A percentile compares a stretch with the other conserved stretches of the same genome.
Conservation (phyloP, 2,797 vertebrate species). For the Peromyscus eremicus region DNA sequence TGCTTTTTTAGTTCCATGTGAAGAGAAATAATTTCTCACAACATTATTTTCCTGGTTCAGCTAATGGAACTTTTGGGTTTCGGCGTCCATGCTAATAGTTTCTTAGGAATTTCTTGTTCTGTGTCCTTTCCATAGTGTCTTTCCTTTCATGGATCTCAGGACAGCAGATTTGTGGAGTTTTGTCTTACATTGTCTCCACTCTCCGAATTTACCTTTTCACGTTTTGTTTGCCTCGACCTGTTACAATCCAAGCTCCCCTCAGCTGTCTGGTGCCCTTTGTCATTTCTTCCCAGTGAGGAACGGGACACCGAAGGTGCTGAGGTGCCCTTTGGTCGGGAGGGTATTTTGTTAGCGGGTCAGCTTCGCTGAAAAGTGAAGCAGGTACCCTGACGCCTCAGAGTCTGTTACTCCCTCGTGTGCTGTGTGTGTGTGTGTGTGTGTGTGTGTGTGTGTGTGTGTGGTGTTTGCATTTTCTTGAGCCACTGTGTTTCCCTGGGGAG, state of each 20-base stretch:
- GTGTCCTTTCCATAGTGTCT: neutral
- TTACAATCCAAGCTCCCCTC: neutral
- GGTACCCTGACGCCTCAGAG: neutral
- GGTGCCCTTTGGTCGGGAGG: neutral
- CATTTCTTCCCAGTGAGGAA: neutral
- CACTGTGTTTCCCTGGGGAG: neutral
- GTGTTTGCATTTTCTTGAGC: conserved; percentile 47
- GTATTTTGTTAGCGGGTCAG: neutral
- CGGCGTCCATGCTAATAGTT: neutral
- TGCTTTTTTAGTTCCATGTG: neutral
- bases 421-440: neutral
- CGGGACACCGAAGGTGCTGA: neutral
- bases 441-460: no score
- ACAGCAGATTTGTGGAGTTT: neutral
- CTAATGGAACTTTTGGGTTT: conserved; percentile 51
- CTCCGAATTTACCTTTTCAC: conserved; percentile 15
- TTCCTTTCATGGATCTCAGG: neutral
- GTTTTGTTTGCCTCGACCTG: conserved; percentile 4
- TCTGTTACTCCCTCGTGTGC: neutral
- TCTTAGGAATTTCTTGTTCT: conserved; percentile 14
- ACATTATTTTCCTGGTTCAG: conserved; percentile 33
- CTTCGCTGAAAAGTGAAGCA: neutral
- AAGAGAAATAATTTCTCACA: neutral
- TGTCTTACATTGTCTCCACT: neutral
- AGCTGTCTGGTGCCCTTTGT: neutral